A percentile compares a stretch with the other conserved stretches of the same genome.
phyloP scores from a whole-genome alignment of 2,797 vertebrate genomes.

The Cephalopachus bancanus region DNA sequence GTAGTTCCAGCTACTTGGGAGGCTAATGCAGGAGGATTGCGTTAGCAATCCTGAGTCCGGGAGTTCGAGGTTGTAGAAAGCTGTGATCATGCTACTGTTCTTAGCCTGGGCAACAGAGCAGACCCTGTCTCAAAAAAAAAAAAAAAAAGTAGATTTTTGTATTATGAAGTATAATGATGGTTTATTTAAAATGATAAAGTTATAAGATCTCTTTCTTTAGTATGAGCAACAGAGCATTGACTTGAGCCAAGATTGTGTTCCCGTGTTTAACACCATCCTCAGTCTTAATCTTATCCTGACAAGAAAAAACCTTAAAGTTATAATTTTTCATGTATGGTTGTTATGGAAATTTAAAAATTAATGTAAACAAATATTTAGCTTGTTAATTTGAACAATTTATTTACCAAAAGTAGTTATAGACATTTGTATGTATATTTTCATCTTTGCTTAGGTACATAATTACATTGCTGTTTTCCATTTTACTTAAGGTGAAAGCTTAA shows the following conservation, averaged over 20 bases:
- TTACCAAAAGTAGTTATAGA: background rate
- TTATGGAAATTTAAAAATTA: background rate
- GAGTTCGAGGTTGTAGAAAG: too few species aligned
- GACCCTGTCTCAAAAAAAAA: too few species aligned
- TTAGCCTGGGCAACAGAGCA: too few species aligned
- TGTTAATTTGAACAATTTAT: constrained; percentile 25
- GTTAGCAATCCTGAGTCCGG: too few species aligned
- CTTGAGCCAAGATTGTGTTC: background rate
- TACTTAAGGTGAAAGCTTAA: background rate
- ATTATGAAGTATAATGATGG: background rate
- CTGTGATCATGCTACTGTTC: too few species aligned
- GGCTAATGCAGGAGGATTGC: too few species aligned
- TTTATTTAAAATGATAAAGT: background rate
- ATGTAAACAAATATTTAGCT: background rate
- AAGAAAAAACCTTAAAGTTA: background rate
- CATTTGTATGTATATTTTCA: background rate
- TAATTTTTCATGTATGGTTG: constrained; percentile 38
- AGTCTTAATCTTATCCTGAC: background rate
- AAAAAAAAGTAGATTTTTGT: background rate
- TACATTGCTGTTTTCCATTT: constrained; percentile 27
- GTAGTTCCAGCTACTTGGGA: too few species aligned
- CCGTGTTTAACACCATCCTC: background rate
- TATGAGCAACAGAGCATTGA: background rate
- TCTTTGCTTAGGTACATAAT: constrained; percentile 30
- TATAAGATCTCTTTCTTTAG: background rate